phyloP scores from a whole-genome alignment of 2,113 vertebrate species.

The Antechinus stuartii region DNA sequence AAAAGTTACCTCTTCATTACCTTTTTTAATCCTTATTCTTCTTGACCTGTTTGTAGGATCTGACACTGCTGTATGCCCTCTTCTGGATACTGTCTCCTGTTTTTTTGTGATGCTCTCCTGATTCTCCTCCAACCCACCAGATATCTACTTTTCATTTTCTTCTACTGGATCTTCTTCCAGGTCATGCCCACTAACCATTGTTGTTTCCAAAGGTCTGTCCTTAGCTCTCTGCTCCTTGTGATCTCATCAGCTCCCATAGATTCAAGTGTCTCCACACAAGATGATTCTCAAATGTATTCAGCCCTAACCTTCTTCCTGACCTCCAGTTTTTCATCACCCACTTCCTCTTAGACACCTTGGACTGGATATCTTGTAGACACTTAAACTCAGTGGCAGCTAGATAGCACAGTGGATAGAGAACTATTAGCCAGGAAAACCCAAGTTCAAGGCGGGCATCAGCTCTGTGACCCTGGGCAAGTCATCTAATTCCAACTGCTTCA shows the following conservation, averaged over 20 bases:
- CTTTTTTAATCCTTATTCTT: neutral
- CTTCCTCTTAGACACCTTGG: neutral
- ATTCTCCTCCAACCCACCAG: no score
- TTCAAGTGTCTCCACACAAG: neutral
- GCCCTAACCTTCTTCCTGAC: neutral
- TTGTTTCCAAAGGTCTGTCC: neutral
- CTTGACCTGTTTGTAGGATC: neutral
- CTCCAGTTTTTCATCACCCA: neutral
- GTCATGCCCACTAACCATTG: neutral
- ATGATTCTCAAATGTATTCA: neutral
- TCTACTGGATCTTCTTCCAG: neutral
- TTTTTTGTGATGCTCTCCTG: neutral
- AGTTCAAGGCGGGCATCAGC: no score
- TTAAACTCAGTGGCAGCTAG: no score
- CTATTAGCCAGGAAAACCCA: no score
- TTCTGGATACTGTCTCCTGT: neutral
- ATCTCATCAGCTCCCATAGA: neutral
- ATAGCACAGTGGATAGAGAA: no score
- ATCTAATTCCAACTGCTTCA: no score
- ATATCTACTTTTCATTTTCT: neutral
- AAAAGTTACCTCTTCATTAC: neutral
- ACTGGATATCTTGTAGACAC: no score
- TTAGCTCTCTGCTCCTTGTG: neutral
- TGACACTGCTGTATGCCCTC: neutral
- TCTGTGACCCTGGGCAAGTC: no score